phyloP scores from a whole-genome alignment of 2,888 invertebrate species.

The Cantharis rustica region DNA sequence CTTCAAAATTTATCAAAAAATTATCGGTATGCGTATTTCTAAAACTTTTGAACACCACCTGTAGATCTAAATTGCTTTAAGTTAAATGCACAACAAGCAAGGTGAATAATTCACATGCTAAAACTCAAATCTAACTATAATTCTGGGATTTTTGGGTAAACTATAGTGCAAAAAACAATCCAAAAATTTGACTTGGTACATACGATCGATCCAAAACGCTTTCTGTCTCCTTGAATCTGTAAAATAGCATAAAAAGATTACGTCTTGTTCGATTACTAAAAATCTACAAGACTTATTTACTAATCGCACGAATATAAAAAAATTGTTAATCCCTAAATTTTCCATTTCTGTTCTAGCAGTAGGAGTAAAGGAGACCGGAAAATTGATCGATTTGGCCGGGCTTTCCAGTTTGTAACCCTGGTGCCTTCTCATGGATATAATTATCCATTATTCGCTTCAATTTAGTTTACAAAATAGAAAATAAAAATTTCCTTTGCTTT shows the following conservation, averaged over 20 bases:
- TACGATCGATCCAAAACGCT: slow-evolving; percentile 83
- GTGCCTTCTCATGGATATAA: background rate
- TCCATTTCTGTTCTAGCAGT: background rate
- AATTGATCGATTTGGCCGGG: slow-evolving; percentile 26
- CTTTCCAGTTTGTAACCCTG: slow-evolving; percentile 3
- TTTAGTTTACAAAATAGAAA: background rate
- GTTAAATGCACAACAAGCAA: slow-evolving; percentile 7
- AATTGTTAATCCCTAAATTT: background rate
- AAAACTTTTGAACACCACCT: background rate
- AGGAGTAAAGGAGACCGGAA: slow-evolving; percentile 23
- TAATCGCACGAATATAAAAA: background rate
- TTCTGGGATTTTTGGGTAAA: slow-evolving; percentile 34
- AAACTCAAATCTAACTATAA: slow-evolving; percentile 41
- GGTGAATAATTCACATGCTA: slow-evolving; percentile 35
- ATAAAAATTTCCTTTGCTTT: background rate
- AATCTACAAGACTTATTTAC: background rate
- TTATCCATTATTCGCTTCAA: background rate
- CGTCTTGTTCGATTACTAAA: background rate
- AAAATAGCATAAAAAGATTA: slow-evolving; percentile 56
- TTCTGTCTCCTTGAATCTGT: slow-evolving; percentile 86
- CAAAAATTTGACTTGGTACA: slow-evolving; percentile 65
- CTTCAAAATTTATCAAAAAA: background rate
- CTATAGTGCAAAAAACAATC: slow-evolving; percentile 52
- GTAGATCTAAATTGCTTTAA: background rate
- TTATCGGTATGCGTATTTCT: background rate